Conservation (phyloP, 2,797 vertebrate species). For the Neosilurus mollespiculum region DNA sequence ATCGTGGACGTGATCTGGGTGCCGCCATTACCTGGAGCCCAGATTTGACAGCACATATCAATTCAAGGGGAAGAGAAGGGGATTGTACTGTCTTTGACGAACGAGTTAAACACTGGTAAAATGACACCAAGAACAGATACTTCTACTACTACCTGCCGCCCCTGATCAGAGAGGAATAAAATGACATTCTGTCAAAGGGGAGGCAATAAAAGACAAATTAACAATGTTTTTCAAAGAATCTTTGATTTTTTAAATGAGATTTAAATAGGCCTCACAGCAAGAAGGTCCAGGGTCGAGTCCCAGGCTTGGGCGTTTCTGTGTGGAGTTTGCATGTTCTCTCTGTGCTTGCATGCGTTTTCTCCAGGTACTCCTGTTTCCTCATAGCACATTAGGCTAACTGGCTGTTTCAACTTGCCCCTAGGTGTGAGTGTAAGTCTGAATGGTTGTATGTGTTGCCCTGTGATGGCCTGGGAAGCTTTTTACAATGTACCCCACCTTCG, state of each 20-base stretch:
- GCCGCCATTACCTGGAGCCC: constrained; percentile 60
- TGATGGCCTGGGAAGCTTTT: too few species aligned
- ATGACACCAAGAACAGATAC: constrained; percentile 68
- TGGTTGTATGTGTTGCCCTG: too few species aligned
- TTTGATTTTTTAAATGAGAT: constrained; percentile 26
- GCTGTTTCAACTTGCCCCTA: too few species aligned
- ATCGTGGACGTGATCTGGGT: constrained; percentile 21
- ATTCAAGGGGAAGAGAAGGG: constrained; percentile 66
- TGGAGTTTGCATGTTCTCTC: too few species aligned
- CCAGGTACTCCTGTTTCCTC: too few species aligned
- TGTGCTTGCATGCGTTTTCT: too few species aligned
- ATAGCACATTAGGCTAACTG: too few species aligned
- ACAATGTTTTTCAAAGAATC: constrained; percentile 24
- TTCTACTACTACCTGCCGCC: constrained; percentile 57
- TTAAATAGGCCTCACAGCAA: constrained; percentile 6
- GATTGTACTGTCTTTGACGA: constrained; percentile 66
- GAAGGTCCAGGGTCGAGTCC: too few species aligned
- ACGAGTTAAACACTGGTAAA: constrained; percentile 65
- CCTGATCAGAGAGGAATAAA: constrained; percentile 59
- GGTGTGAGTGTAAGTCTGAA: too few species aligned
- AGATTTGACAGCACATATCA: constrained; percentile 66
- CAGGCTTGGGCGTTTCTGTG: too few species aligned
- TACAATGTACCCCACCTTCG: too few species aligned
- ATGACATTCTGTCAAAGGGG: constrained; percentile 65
- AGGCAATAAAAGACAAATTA: constrained; percentile 65